Evolutionary conservation across 2,888 invertebrate genomes (phyloP).

Genomic region (Ectemnius continuus): DNA sequence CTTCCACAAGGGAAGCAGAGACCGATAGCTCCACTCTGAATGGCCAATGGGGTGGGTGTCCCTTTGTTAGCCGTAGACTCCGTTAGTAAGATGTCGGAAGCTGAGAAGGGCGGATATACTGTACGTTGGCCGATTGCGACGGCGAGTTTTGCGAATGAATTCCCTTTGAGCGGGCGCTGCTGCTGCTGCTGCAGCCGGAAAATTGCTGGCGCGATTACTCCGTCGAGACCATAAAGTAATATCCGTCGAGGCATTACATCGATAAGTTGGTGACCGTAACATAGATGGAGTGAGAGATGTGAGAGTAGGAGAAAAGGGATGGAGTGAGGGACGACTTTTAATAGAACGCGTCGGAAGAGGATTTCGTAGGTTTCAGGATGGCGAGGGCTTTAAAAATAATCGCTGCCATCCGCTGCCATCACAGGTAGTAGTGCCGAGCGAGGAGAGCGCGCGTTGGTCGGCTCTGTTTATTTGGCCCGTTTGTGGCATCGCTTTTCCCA

Average conservation of each 20-base stretch:
- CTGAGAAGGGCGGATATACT: no score
- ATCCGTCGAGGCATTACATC: conserved; percentile 27
- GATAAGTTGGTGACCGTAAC: conserved; percentile 14
- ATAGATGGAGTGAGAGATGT: no score
- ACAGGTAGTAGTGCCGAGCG: no score
- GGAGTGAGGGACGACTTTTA: conserved; percentile 29
- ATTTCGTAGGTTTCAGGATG: conserved; percentile 15
- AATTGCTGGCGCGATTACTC: conserved; percentile 22
- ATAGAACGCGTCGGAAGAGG: conserved; percentile 26
- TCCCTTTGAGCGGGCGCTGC: not conserved
- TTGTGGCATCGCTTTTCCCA: conserved; percentile 18
- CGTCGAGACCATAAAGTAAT: conserved; percentile 29
- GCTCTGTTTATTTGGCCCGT: conserved; percentile 29
- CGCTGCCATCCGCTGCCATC: conserved; percentile 20
- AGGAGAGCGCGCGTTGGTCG: conserved; percentile 9
- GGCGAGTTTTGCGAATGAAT: conserved; percentile 14
- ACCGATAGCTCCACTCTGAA: no score
- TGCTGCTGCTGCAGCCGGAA: conserved; percentile 3
- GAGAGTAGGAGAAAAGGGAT: no score
- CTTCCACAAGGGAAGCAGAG: no score
- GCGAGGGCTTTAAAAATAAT: conserved; percentile 49
- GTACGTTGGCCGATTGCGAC: not conserved
- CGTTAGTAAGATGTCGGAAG: no score
- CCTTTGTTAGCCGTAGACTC: no score
- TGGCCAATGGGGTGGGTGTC: no score